Conservation (phyloP, 1,140 invertebrate species). For the Coelopa frigida region DNA sequence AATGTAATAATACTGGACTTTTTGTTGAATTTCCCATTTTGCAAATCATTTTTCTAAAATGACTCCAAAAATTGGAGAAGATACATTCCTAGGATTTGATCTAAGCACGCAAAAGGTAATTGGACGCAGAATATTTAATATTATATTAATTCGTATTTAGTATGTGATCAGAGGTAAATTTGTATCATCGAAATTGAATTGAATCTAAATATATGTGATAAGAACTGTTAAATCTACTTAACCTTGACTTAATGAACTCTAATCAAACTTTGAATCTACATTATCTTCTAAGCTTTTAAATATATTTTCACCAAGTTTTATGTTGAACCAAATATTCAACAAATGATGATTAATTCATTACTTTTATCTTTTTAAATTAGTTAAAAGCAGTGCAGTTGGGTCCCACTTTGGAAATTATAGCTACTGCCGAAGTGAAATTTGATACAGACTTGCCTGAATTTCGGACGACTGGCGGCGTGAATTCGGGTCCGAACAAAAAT, state of each 20-base stretch:
- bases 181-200: too few species aligned
- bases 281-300: slow-evolving; percentile 3
- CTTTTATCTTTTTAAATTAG: slow-evolving; percentile 51
- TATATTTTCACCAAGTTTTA: not conserved
- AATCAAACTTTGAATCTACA: too few species aligned
- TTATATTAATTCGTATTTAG: too few species aligned
- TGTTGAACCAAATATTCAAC: not conserved
- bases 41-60: too few species aligned
- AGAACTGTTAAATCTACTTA: too few species aligned
- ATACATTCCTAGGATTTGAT: slow-evolving; percentile 65
- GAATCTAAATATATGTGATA: too few species aligned
- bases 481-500: slow-evolving; percentile 51
- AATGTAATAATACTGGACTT: too few species aligned
- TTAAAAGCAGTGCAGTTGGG: slow-evolving; percentile 83
- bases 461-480: slow-evolving; percentile 38
- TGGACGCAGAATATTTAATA: too few species aligned
- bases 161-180: too few species aligned
- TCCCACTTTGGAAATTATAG: slow-evolving; percentile 63
- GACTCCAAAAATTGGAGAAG: not conserved
- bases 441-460: slow-evolving; percentile 87
- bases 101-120: slow-evolving; percentile 75
- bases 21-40: too few species aligned
- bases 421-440: slow-evolving; percentile 78
- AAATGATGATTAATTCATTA: too few species aligned
- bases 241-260: too few species aligned